A percentile compares a stretch with the other conserved stretches of the same genome.
Evolutionary conservation across 2,113 vertebrate genomes (phyloP).

Genomic region (Phoxinus phoxinus): DNA sequence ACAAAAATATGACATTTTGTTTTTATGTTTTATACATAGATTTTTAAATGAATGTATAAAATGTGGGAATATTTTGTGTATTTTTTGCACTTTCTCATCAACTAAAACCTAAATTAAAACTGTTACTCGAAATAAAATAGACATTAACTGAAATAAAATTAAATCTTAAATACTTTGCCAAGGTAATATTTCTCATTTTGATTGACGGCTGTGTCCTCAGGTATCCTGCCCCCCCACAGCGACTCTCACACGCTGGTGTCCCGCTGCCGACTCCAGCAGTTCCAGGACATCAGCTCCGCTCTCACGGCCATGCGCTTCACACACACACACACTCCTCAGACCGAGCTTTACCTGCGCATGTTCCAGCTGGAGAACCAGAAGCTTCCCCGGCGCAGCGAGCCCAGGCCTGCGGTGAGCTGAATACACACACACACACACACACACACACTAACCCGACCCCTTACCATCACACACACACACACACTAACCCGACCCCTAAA

Average conservation of each 20-base stretch:
- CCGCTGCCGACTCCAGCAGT: conserved; percentile 86
- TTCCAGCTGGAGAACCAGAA: conserved; percentile 89
- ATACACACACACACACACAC: no score
- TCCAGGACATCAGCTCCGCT: conserved; percentile 84
- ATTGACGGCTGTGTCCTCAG: conserved; percentile 69
- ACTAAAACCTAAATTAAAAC: background rate
- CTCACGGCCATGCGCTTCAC: conserved; percentile 87
- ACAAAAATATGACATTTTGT: no score
- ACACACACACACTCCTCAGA: conserved; percentile 79
- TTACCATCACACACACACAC: no score
- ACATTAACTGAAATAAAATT: no score
- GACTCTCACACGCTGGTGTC: conserved; percentile 90
- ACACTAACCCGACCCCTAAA: no score
- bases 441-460: no score
- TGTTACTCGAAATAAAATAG: no score
- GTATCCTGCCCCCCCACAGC: conserved; percentile 91
- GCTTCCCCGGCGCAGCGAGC: conserved; percentile 84
- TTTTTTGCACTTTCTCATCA: background rate
- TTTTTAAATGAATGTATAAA: background rate
- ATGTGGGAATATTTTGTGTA: background rate
- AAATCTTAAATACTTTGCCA: no score
- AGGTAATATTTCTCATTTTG: no score
- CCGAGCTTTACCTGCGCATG: conserved; percentile 87
- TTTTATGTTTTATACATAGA: background rate
- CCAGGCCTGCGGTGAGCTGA: conserved; percentile 76